These are phyloP conservation scores for Dicyrtomina minuta DNA, from an alignment of 2,888 invertebrate species.

Conservation along the genomic window DNA sequence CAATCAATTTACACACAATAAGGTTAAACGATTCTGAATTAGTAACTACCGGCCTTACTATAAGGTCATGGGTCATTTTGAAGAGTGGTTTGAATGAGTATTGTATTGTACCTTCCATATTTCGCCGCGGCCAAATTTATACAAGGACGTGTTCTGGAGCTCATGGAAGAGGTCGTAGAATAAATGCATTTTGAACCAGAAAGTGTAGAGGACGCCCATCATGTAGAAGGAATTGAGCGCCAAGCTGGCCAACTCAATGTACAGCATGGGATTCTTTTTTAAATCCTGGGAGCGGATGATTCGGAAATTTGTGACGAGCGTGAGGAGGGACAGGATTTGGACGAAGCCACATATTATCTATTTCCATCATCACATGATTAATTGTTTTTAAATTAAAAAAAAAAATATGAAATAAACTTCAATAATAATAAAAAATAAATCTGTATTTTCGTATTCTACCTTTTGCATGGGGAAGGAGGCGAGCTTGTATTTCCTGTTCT, in stretches of 20 bases:
- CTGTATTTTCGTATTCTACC: conserved; percentile 1
- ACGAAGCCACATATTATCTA: conserved; percentile 18
- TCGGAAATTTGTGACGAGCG: conserved; percentile 20
- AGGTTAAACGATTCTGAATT: too few relatives aligned
- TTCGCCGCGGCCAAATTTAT: conserved; percentile 6
- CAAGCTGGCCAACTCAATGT: conserved; percentile 26
- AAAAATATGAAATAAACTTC: too few relatives aligned
- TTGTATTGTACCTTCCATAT: conserved; percentile 3
- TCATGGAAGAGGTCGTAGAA: conserved; percentile 3
- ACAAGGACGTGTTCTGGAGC: conserved; percentile 5
- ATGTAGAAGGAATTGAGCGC: conserved; percentile 7
- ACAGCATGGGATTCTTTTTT: conserved; percentile 25
- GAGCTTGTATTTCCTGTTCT: conserved; percentile 3
- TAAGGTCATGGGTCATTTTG: not conserved
- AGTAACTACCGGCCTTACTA: too few relatives aligned
- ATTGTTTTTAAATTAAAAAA: not conserved
- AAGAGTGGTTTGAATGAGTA: not conserved
- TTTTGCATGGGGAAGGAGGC: conserved; percentile 18
- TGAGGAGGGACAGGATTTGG: conserved; percentile 5
- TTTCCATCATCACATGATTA: not conserved
- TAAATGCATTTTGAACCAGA: conserved; percentile 23
- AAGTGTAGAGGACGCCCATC: conserved; percentile 17
- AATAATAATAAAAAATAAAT: conserved; percentile 1
- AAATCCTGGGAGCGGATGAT: conserved; percentile 20
- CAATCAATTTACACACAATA: too few relatives aligned